Evolutionary conservation across 1,140 invertebrate genomes (phyloP), one percentile per base, ranked within the genome.

Genomic region (Epicauta chinensis): DNA sequence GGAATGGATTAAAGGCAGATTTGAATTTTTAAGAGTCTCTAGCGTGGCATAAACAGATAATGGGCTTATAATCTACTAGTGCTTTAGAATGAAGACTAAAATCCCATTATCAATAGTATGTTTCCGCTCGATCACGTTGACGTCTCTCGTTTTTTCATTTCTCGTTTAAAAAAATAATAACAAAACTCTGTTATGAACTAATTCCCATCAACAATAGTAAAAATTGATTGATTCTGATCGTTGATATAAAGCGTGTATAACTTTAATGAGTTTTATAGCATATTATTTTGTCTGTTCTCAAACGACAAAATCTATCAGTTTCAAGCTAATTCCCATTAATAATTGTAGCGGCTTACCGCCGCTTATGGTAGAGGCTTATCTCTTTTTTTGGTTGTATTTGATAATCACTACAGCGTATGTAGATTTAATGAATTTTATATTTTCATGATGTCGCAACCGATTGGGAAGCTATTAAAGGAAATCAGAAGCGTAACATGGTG

Each of bases 1-100:
- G 16, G 14, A 34, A 38, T 34, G 45, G 34, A 47, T 47, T 47
- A 47, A 9, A 17, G n/a, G 9, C 37, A 37, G 38, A 38, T 47
- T 47, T 38, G 38, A 47, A 37, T 47, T 36, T 47, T 23, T 23
- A 23, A 47, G 37, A 47, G 38, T 34, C 29, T 32, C 15, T 35
- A 16, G 35, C 16, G 35, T 37, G 34, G 30, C 15, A 16, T 16
- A 15, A 23, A 37, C 45, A 37, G 45, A 47, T 47, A 47, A 47
- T 47, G 15, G 45, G 2, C 35, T 32, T 37, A 47, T 41, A n/a
- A 45, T 32, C 42, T 34, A 45, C 32, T 15, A 45, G 30, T 32
- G 34, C 32, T 32, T 11, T 45, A 45, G 42, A 45, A 23, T 23
- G 23, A 23, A 5, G 23, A 23, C 23, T 7, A 30, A 45, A 47